Base-by-base conservation (phyloP, 1,140 invertebrate species). In the Aethina tumida region DNA sequence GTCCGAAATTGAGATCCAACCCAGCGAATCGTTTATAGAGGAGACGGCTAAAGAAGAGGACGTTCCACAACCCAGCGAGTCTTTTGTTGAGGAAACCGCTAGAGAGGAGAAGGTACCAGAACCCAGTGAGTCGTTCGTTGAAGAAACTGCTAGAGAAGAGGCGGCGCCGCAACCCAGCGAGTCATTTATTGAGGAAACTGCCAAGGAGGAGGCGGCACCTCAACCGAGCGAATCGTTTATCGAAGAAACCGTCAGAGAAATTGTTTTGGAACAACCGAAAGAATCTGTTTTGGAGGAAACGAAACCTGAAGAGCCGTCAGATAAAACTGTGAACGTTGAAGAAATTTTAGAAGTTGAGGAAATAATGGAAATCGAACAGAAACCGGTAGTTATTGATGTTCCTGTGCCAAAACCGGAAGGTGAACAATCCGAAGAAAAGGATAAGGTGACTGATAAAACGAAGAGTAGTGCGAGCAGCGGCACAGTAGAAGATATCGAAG, bases 361-460 rank as follows among this genome's bases (percentile, higher is more conserved):
- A 24, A 16, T 34, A 5, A 8, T 8, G 2, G 10, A 12, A 25
- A 9, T 34, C 9, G 20, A 34, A 34, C 4, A 34, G 9, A 10
- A 34, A 18, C 15, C 20, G 20, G 9, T 4, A 7, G 3, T n/a
- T n/a, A n/a, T n/a, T n/a, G n/a, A n/a, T n/a, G 27, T 7, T 37
- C 19, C 7, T 12, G 17, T 8, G 16, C 26, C 30, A 16, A 18
- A 17, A 34, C 16, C 9, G 6, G 40, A 47, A 25, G 33, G 15
- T 2, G 34, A 41, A 16, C 13, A 30, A 2, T 35, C 20, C 12
- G 28, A 4, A 10, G 47, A 49, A 8, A 30, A 37, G 9, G 38
- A 45, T n/a, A 28, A 39, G 9, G 41, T 38, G 7, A 27, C 27
- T 7, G 38, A 50, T 35, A 33, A 44, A 9, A 36, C 29, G 24